Evolutionary conservation across 2,888 invertebrate species (phyloP), one percentile per base, ranked within the genome.

Genomic region (Baronia brevicornis): DNA sequence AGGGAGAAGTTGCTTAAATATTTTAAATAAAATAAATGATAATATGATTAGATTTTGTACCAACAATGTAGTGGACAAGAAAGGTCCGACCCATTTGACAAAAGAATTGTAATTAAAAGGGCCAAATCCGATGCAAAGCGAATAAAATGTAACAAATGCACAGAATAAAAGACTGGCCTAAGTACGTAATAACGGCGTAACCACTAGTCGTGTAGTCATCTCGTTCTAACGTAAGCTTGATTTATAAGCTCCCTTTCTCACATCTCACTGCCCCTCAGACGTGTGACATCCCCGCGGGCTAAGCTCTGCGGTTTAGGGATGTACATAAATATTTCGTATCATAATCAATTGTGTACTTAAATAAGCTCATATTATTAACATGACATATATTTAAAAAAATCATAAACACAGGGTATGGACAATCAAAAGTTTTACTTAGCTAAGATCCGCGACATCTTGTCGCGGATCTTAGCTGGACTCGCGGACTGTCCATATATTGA

Each of bases 201-300:
- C 48, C 46, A 46, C 38, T 20, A 33, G 39, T 34, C n/a, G 13
- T 55, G 45, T 39, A 2, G 33, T 35, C 21, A 43, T 65, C 72
- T 48, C 67, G 36, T 28, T 78, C 57, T 36, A 2, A 30, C 60
- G 20, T 55, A 54, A 28, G 35, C n/a, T 17, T 5, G 8, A 28
- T 18, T 56, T 28, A 39, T 34, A 44, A 35, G 28, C 41, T 73
- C 68, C 49, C 65, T 44, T 61, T 79, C 69, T 63, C 67, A 75
- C 75, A 70, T 71, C 75, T 77, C 73, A 61, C 70, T 74, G 73
- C 66, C 66, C 60, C 70, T 68, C 68, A 69, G 51, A 72, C 69
- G 70, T 74, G 75, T 75, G 75, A 78, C 78, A 79, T 78, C 80
- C 78, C 80, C 63, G 71, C 55, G 70, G 73, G 74, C 60, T 72